These are phyloP conservation scores for Hypselothyrea guttata DNA, from an alignment of 2,888 invertebrate genomes.

Conservation along the genomic window DNA sequence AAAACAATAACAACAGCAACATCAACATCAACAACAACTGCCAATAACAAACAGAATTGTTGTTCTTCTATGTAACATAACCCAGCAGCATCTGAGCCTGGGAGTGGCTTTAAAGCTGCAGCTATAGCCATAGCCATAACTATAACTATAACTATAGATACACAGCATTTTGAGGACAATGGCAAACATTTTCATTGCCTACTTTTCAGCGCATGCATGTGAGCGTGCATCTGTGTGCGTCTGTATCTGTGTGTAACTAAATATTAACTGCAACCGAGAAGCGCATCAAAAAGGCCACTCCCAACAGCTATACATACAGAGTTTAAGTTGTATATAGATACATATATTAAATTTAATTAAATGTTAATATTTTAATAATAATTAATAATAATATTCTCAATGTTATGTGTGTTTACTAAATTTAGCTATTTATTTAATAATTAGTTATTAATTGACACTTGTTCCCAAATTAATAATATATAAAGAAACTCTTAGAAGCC, in stretches of 20 bases:
- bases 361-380: no score
- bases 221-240: slow-evolving; percentile 1
- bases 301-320: slow-evolving; percentile 20
- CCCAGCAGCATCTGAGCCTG: slow-evolving; percentile 16
- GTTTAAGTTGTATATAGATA: slow-evolving; percentile 1
- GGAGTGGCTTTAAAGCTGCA: slow-evolving; percentile 70
- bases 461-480: no score
- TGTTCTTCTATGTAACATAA: slow-evolving; percentile 31
- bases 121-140: slow-evolving; percentile 2
- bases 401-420: no score
- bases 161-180: slow-evolving; percentile 21
- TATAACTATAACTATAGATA: not conserved
- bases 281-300: slow-evolving; percentile 33
- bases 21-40: slow-evolving; percentile 6
- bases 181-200: slow-evolving; percentile 65
- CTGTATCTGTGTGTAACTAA: slow-evolving; percentile 24
- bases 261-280: slow-evolving; percentile 28
- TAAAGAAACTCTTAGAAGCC: no score
- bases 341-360: no score
- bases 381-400: no score
- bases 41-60: slow-evolving; percentile 21
- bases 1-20: slow-evolving; percentile 22
- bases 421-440: no score
- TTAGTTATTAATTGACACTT: no score
- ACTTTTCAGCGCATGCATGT: slow-evolving; percentile 50